Base-by-base conservation (phyloP, 2,888 invertebrate species). In the Leucoma salicis region DNA sequence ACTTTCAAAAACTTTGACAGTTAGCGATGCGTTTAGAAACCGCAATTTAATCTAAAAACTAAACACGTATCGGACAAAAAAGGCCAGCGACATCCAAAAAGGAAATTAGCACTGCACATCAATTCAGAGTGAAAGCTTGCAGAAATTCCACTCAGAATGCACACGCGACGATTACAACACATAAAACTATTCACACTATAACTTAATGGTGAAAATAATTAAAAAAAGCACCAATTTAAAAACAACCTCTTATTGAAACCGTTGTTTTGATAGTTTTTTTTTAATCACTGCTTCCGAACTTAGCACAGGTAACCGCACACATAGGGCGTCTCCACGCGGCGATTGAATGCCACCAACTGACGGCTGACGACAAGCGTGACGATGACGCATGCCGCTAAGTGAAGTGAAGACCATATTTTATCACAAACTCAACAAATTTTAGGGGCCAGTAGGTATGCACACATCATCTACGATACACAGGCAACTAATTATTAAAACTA, bases 71-170 rank as follows among this genome's bases (percentile, higher is more conserved):
- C 39, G 24, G 14, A 14, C 12, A 38, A 51, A 42, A 44, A 47
- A 12, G 36, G 53, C 49, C 53, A 42, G 49, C 46, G 41, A 29
- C 50, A 50, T 56, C 50, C 53, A 15, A 56, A 59, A 57, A 57
- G 52, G 55, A 53, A 59, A 56, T 58, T 53, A 43, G 56, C 53
- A 38, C 32, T 42, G 50, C 57, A 58, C 49, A 36, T 44, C 43
- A 39, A 48, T 59, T 50, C 55, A 44, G n/a, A 32, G 57, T 39
- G 57, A 58, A 58, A 58, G 47, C 39, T 42, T 13, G 53, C 59
- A 46, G 59, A 55, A 49, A 55, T 55, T 46, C 49, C 39, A 35
- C 38, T 32, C 31, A 13, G 13, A 14, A 41, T 31, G 28, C 40
- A 55, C 41, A 39, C 29, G 31, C 31, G 13, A 38, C 15, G n/a